phyloP scores from a whole-genome alignment of 1,140 invertebrate species.

The Drosophila pruinosa region DNA sequence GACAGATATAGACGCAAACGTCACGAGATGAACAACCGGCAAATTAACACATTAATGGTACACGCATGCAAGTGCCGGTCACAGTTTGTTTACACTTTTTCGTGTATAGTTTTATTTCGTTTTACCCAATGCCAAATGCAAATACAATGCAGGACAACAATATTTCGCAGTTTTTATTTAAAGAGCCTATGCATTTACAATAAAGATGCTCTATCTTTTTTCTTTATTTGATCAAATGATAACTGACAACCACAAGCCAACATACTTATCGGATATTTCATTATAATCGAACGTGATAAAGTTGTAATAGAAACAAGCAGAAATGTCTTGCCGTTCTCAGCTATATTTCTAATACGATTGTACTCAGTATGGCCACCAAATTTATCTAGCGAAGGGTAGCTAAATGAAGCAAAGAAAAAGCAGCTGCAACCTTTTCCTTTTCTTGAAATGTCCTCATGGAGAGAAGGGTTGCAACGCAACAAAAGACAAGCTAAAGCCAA shows the following conservation, averaged over 20 bases:
- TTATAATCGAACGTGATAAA: too few relatives aligned
- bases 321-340: too few relatives aligned
- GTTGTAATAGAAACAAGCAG: too few relatives aligned
- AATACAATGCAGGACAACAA: neutral
- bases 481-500: neutral
- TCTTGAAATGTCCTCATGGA: neutral
- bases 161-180: too few relatives aligned
- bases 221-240: too few relatives aligned
- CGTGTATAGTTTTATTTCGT: neutral
- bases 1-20: neutral
- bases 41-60: neutral
- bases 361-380: too few relatives aligned
- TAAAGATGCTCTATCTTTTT: too few relatives aligned
- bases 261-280: too few relatives aligned
- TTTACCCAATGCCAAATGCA: neutral
- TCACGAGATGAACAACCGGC: conserved; percentile 18
- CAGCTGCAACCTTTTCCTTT: conserved; percentile 9
- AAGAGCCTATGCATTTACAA: too few relatives aligned
- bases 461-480: too few relatives aligned
- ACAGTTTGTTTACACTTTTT: conserved; percentile 10
- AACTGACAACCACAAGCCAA: too few relatives aligned
- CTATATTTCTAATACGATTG: too few relatives aligned
- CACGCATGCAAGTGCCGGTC: conserved; percentile 1
- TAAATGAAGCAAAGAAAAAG: neutral
- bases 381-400: neutral